Conservation (phyloP, 1,140 invertebrate genomes). For the Reticulitermes speratus region DNA sequence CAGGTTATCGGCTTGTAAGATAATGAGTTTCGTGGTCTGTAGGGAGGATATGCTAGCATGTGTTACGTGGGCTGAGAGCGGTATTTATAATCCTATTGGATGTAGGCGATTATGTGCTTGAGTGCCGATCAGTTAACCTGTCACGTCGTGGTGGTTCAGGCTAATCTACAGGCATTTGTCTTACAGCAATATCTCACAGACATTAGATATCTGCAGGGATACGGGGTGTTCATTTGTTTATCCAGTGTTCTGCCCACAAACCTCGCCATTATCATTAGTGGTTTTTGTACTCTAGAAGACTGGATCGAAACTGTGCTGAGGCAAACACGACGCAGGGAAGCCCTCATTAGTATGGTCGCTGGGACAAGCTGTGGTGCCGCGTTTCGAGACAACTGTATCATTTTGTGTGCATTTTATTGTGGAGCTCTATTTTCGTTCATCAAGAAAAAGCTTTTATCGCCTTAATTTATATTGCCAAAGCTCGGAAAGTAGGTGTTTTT, state of each 20-base stretch:
- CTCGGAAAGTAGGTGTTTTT: too few species aligned
- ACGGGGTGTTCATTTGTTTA: not conserved
- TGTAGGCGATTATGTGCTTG: not conserved
- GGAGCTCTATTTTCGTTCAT: too few species aligned
- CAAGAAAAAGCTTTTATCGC: too few species aligned
- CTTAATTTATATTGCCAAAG: too few species aligned
- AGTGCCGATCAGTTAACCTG: constrained; percentile 10
- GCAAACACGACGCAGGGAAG: too few species aligned
- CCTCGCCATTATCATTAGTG: not conserved
- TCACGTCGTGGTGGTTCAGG: not conserved
- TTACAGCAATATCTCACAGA: not conserved
- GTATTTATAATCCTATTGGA: not conserved
- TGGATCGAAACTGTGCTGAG: not conserved
- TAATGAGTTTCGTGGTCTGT: not conserved
- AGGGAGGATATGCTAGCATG: not conserved
- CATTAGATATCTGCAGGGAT: not conserved
- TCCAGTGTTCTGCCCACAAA: not conserved
- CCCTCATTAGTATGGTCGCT: too few species aligned
- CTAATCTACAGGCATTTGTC: not conserved
- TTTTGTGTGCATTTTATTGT: too few species aligned
- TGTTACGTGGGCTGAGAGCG: not conserved
- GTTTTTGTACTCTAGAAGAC: not conserved
- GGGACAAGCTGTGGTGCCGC: too few species aligned
- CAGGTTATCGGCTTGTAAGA: not conserved
- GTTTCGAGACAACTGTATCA: too few species aligned